Evolutionary conservation across 2,113 vertebrate genomes (phyloP).

Genomic region (Prolemur simus): DNA sequence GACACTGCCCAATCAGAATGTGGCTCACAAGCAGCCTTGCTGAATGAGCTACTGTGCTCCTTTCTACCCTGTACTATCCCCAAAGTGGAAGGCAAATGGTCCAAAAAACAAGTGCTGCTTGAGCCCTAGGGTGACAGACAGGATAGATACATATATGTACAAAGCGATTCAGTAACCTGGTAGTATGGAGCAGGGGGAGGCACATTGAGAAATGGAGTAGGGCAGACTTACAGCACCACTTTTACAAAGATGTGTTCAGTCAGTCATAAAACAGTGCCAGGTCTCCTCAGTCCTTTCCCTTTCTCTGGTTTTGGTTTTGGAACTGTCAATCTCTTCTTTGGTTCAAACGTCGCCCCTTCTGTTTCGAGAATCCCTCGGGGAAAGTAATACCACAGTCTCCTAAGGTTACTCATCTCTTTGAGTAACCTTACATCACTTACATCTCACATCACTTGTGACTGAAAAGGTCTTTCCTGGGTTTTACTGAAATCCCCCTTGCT

Average conservation of each 20-base stretch:
- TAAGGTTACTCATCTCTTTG: not conserved
- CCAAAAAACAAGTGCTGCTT: not conserved
- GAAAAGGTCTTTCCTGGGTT: conserved; percentile 21
- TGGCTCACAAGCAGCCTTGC: not conserved
- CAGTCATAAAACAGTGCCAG: not conserved
- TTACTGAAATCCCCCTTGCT: conserved; percentile 38
- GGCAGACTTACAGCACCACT: not conserved
- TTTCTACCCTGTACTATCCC: not conserved
- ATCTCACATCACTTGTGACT: not conserved
- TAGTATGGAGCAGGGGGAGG: not conserved
- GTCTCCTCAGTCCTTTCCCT: not conserved
- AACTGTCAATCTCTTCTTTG: not conserved
- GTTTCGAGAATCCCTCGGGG: not conserved
- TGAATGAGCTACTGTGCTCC: not conserved
- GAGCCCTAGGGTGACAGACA: not conserved
- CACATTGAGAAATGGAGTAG: not conserved
- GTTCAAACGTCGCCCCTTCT: not conserved
- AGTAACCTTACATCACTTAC: no score
- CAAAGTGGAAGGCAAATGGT: not conserved
- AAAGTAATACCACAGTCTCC: not conserved
- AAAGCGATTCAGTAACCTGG: not conserved
- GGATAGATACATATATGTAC: not conserved
- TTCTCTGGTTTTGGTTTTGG: not conserved
- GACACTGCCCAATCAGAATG: not conserved
- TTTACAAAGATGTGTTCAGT: not conserved